A percentile compares a stretch with the other conserved stretches of the same genome.
phyloP scores from a whole-genome alignment of 2,113 vertebrate species.

The Leptobrachium ailaonicum region DNA sequence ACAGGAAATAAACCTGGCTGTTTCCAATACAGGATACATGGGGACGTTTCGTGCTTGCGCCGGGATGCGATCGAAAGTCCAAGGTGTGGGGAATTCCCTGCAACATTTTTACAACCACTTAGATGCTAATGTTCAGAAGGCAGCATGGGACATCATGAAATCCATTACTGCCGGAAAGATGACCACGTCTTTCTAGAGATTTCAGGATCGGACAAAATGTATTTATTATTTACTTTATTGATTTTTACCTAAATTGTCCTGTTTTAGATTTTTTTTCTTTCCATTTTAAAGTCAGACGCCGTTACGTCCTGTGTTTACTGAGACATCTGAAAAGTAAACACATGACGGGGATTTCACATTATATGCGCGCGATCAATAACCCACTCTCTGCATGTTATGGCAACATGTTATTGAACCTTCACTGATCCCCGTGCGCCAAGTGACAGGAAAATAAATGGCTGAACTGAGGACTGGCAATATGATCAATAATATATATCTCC shows the following conservation, averaged over 20 bases:
- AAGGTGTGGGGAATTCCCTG: not conserved
- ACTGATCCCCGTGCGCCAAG: too few relatives aligned
- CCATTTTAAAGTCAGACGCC: not conserved
- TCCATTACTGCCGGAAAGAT: not conserved
- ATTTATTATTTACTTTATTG: not conserved
- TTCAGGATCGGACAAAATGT: not conserved
- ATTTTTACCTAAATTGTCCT: not conserved
- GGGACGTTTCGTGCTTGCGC: not conserved
- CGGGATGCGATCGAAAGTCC: not conserved
- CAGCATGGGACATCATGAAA: constrained; percentile 6
- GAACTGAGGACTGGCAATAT: too few relatives aligned
- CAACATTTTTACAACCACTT: constrained; percentile 10
- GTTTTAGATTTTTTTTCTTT: not conserved
- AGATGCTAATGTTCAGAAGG: not conserved
- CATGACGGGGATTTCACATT: not conserved
- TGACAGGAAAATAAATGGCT: too few relatives aligned
- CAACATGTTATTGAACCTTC: too few relatives aligned
- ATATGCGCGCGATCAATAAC: not conserved
- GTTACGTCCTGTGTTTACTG: not conserved
- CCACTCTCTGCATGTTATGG: not conserved
- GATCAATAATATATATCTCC: too few relatives aligned
- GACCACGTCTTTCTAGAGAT: not conserved
- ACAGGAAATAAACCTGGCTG: not conserved
- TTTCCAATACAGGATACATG: not conserved
- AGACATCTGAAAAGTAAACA: not conserved